Conservation (phyloP, 2,113 vertebrate species). For the Peucedramus taeniatus region DNA sequence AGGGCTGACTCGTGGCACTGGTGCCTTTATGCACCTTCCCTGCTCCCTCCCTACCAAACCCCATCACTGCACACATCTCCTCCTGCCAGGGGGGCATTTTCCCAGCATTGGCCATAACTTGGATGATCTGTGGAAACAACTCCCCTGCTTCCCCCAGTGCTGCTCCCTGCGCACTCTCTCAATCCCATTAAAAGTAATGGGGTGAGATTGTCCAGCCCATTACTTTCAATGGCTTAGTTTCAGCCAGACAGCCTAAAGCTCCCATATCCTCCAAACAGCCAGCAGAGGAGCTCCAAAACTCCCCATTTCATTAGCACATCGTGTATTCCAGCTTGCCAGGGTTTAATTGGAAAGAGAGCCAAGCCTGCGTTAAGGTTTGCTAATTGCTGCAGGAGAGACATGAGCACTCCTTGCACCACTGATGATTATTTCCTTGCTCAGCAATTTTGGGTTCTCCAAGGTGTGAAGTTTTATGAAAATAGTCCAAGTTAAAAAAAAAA, state of each 20-base stretch:
- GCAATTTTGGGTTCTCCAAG: neutral
- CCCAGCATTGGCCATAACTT: neutral
- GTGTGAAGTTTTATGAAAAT: neutral
- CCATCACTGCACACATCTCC: neutral
- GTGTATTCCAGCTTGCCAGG: neutral
- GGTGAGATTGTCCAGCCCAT: conserved; percentile 58
- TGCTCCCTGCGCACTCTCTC: neutral
- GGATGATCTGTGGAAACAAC: neutral
- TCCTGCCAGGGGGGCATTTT: neutral
- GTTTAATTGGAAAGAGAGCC: conserved; percentile 24
- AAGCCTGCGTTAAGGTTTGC: neutral
- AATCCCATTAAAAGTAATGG: conserved; percentile 60
- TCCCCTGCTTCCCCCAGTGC: neutral
- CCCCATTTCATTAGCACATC: conserved; percentile 10
- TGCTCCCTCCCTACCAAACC: neutral
- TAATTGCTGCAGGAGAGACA: conserved; percentile 35
- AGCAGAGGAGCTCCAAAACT: neutral
- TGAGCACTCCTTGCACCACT: neutral
- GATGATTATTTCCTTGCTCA: neutral
- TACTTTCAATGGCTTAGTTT: conserved; percentile 29
- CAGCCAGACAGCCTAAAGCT: conserved; percentile 37
- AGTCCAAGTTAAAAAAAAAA: neutral
- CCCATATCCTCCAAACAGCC: neutral
- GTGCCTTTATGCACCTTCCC: neutral
- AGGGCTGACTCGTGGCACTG: neutral